phyloP scores from a whole-genome alignment of 2,113 vertebrate genomes.

The Corvus cornix region DNA sequence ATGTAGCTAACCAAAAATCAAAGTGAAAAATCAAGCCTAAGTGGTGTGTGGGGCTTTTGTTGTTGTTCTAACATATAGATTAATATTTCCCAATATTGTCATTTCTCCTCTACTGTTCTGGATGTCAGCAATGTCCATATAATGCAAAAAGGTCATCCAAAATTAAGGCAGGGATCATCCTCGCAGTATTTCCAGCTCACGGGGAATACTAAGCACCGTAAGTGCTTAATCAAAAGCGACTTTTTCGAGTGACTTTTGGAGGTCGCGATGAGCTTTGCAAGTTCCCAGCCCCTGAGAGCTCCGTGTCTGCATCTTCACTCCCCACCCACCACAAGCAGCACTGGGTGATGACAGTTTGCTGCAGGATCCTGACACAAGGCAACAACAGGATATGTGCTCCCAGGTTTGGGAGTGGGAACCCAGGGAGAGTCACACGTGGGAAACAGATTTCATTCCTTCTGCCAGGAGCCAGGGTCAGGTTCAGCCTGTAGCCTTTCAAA shows the following conservation, averaged over 20 bases:
- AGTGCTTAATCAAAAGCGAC: background rate
- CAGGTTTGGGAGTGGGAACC: background rate
- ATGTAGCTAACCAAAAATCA: background rate
- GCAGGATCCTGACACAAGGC: background rate
- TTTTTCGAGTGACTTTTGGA: background rate
- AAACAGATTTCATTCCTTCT: background rate
- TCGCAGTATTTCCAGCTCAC: background rate
- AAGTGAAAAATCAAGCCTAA: background rate
- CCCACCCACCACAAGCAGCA: background rate
- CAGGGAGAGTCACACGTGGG: background rate
- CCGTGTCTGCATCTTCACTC: background rate
- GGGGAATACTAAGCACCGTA: background rate
- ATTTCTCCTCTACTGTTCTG: background rate
- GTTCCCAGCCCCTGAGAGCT: background rate
- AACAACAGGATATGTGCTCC: background rate
- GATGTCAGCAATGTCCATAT: fast-evolving
- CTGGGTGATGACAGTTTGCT: background rate
- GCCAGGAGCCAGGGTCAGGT: background rate
- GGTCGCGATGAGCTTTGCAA: background rate
- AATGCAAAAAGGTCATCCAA: background rate
- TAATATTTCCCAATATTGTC: background rate
- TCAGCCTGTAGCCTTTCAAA: background rate
- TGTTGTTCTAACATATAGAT: background rate
- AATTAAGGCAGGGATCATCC: background rate
- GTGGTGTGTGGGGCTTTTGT: fast-evolving